Conservation (phyloP, 2,797 vertebrate species). For the Phyllotis vaccarum region DNA sequence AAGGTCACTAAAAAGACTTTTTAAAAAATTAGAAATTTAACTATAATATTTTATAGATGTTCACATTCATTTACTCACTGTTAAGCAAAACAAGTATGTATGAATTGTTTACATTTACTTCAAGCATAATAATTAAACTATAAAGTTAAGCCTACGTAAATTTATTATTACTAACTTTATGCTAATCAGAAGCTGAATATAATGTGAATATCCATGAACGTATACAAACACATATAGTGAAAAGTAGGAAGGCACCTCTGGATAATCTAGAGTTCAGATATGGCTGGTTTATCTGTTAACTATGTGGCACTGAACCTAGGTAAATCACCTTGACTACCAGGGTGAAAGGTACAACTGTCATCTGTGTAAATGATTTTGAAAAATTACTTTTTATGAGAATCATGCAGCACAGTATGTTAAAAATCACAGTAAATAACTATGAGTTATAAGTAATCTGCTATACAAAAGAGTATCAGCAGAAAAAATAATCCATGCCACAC, state of each 20-base stretch:
- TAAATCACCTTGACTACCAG: conserved; percentile 33
- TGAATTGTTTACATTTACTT: conserved; percentile 24
- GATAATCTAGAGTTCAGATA: background rate
- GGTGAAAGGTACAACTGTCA: background rate
- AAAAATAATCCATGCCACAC: background rate
- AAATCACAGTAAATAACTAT: conserved; percentile 1
- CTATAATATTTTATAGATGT: conserved; percentile 13
- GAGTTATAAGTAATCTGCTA: background rate
- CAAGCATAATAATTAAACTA: conserved; percentile 61
- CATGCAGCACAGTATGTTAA: conserved; percentile 4
- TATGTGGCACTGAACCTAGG: background rate
- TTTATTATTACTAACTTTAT: conserved; percentile 63
- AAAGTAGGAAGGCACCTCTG: conserved; percentile 1
- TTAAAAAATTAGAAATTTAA: conserved; percentile 37
- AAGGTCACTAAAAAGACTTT: conserved; percentile 47
- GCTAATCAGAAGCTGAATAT: conserved; percentile 25
- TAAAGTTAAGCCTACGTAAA: conserved; percentile 47
- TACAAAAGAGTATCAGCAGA: background rate
- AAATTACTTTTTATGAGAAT: conserved; percentile 31
- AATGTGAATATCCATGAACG: background rate
- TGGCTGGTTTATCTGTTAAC: background rate
- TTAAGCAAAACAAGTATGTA: conserved; percentile 60
- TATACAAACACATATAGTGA: conserved; percentile 24
- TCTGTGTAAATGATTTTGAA: conserved; percentile 9
- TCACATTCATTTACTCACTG: conserved; percentile 36